Evolutionary conservation across 2,888 invertebrate genomes (phyloP).

Genomic region (Ectemnius lituratus): DNA sequence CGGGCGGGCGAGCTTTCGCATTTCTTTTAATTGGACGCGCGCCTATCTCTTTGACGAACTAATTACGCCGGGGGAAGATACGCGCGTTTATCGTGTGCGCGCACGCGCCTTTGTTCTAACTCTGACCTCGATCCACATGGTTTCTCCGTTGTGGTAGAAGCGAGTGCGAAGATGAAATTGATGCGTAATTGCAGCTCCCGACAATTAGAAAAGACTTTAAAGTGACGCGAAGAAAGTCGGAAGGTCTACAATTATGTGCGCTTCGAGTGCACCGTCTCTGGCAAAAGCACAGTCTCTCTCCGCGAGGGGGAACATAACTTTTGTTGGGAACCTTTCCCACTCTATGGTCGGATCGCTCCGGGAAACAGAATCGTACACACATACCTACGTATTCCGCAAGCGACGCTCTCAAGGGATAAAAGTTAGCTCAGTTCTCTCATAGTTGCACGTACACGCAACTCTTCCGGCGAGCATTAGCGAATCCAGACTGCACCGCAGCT

Average conservation of each 20-base stretch:
- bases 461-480: neutral
- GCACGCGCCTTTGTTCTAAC: neutral
- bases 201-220: neutral
- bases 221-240: neutral
- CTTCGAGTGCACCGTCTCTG: neutral
- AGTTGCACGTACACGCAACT: neutral
- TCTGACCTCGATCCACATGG: neutral
- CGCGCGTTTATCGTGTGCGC: neutral
- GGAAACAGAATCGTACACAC: neutral
- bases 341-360: neutral
- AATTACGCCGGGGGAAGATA: neutral
- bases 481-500: too few relatives aligned
- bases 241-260: neutral
- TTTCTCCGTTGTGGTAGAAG: neutral
- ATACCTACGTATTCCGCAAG: neutral
- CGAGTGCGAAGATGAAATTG: neutral
- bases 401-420: neutral
- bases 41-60: neutral
- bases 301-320: neutral
- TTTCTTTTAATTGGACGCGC: neutral
- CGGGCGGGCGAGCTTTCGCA: neutral
- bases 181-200: neutral
- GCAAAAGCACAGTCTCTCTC: too few relatives aligned
- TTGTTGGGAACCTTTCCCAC: conserved; percentile 5
- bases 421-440: neutral